Evolutionary conservation across 2,888 invertebrate genomes (phyloP), one percentile per base, ranked within the genome.

Genomic region (Tipula unca): DNA sequence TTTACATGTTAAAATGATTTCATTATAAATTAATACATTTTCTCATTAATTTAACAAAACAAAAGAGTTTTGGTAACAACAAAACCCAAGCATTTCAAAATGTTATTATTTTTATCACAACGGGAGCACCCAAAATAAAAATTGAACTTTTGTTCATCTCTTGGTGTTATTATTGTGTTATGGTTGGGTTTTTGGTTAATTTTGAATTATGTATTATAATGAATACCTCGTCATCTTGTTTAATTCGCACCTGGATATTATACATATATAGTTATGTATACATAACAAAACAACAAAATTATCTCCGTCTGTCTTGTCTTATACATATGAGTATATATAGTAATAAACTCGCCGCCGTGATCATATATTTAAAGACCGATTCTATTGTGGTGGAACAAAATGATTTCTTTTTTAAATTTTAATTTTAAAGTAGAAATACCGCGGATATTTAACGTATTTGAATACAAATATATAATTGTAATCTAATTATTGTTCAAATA

Each of bases 161-260:
- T 54, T 69, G 25, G 25, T 69, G 69, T 69, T 69, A 69, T 69
- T 69, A 69, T 69, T 25, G 10, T 13, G 20, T 25, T 69, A 10
- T 69, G 69, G 20, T 25, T 20, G 8, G 25, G 10, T 25, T 20
- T 69, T 25, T 25, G 69, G 69, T 25, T 10, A 69, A 25, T 25
- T 69, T 54, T n/a, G 17, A 17, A 54, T 54, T 69, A 69, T 13
- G 25, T 69, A n/a, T 29, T 83, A 25, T n/a, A 32, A 83, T 32
- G 32, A 29, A 83, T 83, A 32, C 32, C 17, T 32, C 83, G 83
- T 83, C 83, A 83, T 83, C 83, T 83, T 83, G 83, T 83, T 83
- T 83, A 83, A 83, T 83, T 83, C 83, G 83, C 83, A 83, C 83
- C 83, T 83, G 83, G 83, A 83, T 29, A 32, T 29, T 32, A 14